Evolutionary conservation across 2,888 invertebrate species (phyloP), one percentile per base, ranked within the genome.

Genomic region (Drosophila anomelani): DNA sequence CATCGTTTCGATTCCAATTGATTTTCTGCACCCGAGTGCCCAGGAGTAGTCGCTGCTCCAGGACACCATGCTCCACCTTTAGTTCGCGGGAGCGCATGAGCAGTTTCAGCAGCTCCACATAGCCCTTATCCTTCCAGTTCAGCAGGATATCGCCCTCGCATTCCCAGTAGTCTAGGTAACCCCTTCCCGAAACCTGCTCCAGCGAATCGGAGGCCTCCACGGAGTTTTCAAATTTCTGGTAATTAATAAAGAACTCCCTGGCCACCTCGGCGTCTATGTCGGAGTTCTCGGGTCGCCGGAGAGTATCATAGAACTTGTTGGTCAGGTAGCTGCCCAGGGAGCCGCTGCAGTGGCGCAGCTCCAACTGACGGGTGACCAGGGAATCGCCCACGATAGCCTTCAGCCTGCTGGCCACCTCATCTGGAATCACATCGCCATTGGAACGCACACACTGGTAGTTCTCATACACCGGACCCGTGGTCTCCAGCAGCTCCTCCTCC

Each of bases 101-200:
- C 57, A 96, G 91, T 84, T 96, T 94, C 58, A 97, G 91, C 73
- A 97, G 92, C 39, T 94, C 95, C 77, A 93, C 93, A 86, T 94
- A 97, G 1, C 96, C 96, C 73, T 93, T 94, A 61, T 94, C 94
- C 83, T 95, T 96, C 97, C 96, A 97, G 87, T 95, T 95, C 0
- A 96, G 92, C 79, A 95, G 91, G 46, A 93, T 93, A 89, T 96
- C 95, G 4, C 97, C 97, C 29, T 95, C 95, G 87, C 96, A 96
- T 3, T 93, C 93, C 94, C 95, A 93, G 82, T 95, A 95, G 75
- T 95, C 94, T 1, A 93, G 91, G 54, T 95, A 93, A 0, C 95
- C 95, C 70, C 93, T 93, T 0, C 95, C 93, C 0, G 97, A 96
- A 36, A 96, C 94, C 56, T 95, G 93, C 92, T 94, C 93, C 95